These are phyloP conservation scores for Camelus bactrianus DNA, from an alignment of 2,113 vertebrate species.

Conservation along the genomic window DNA sequence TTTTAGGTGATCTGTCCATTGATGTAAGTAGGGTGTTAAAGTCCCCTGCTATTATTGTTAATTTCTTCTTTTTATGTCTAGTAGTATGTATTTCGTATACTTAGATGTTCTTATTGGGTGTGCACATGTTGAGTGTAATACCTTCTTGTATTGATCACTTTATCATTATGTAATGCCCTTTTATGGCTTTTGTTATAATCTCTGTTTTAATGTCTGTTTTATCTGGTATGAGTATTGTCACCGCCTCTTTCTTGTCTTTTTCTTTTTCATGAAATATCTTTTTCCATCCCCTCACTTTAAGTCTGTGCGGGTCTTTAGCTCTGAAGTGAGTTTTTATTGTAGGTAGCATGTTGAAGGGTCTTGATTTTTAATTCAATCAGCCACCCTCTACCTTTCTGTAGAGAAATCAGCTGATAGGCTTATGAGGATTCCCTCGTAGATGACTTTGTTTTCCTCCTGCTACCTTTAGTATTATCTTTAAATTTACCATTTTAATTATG, in stretches of 20 bases:
- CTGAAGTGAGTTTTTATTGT: not conserved
- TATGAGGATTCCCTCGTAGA: not conserved
- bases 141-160: not conserved
- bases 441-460: not conserved
- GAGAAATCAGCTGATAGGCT: not conserved
- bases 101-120: not conserved
- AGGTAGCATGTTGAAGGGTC: not conserved
- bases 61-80: not conserved
- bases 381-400: not conserved
- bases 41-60: not conserved
- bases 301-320: not conserved
- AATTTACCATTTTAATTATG: not conserved
- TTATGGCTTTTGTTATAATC: not conserved
- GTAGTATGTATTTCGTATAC: not conserved
- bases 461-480: not conserved
- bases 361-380: not conserved
- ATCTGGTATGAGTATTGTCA: not conserved
- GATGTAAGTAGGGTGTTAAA: not conserved
- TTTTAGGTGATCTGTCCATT: not conserved
- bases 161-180: not conserved
- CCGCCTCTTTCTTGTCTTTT: not conserved
- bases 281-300: not conserved
- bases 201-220: not conserved
- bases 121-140: not conserved
- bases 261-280: not conserved